Percentiles rank a stretch among this genome's conserved stretches.
Conservation (phyloP, 64 coral and sea anemone genomes). For the Actinia equina region DNA sequence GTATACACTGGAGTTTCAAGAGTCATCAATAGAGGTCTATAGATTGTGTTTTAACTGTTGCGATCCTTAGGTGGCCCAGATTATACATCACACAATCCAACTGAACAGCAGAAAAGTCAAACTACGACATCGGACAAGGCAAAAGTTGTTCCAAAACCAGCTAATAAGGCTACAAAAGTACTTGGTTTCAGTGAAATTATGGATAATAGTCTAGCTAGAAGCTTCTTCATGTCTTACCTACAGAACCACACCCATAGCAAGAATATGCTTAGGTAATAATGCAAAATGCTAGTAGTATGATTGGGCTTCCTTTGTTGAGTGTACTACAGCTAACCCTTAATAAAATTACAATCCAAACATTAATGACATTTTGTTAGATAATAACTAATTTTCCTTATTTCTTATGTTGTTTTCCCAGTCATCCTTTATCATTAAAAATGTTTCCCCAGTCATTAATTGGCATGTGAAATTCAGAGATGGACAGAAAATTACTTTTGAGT, state of each 20-base stretch:
- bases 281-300: background rate
- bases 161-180: conserved; percentile 57
- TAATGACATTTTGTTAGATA: too few relatives aligned
- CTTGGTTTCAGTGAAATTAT: conserved; percentile 85
- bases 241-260: conserved; percentile 86
- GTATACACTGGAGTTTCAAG: too few relatives aligned
- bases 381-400: background rate
- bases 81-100: conserved; percentile 65
- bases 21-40: too few relatives aligned
- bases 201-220: conserved; percentile 94
- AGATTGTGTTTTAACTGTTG: too few relatives aligned
- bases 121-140: conserved; percentile 18
- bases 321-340: background rate
- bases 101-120: conserved; percentile 14
- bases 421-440: too few relatives aligned
- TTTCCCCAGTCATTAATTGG: too few relatives aligned
- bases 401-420: background rate
- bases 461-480: too few relatives aligned
- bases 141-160: conserved; percentile 25
- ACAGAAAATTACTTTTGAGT: too few relatives aligned
- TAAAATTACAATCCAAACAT: too few relatives aligned
- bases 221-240: conserved; percentile 95
- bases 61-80: conserved; percentile 71
- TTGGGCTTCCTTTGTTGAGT: background rate
- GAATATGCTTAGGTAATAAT: conserved; percentile 88